Percentiles rank a stretch among this genome's conserved stretches.
phyloP scores from a whole-genome alignment of 2,797 vertebrate genomes.

The Picus viridis region DNA sequence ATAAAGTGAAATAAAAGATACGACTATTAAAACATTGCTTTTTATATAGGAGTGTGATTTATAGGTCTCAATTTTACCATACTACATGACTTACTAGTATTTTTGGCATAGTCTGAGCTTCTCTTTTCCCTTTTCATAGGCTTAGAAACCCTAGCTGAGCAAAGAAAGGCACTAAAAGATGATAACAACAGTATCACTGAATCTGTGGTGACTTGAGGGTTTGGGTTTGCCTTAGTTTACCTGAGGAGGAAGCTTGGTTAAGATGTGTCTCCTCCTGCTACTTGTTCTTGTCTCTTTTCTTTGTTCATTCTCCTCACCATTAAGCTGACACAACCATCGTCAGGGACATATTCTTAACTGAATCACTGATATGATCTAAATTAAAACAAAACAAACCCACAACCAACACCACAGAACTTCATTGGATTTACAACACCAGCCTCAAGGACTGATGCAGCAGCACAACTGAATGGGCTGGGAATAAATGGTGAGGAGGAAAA shows the following conservation, averaged over 20 bases:
- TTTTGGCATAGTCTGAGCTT: not conserved
- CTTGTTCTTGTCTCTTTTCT: not conserved
- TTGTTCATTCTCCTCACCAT: not conserved
- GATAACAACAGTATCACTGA: not conserved
- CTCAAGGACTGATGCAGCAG: not conserved
- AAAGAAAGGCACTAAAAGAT: not conserved
- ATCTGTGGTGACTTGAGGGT: not conserved
- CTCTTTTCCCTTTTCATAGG: not conserved
- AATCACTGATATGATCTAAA: not conserved
- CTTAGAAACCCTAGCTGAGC: not conserved
- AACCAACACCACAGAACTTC: not conserved
- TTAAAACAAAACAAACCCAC: not conserved
- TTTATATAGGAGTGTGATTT: not conserved
- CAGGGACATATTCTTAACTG: not conserved
- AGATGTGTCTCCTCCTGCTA: not conserved
- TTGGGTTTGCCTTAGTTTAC: not conserved
- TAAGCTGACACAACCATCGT: not conserved
- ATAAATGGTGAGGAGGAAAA: not conserved
- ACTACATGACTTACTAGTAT: not conserved
- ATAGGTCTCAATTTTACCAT: not conserved
- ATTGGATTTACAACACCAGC: not conserved
- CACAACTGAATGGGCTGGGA: not conserved
- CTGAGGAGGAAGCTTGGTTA: not conserved
- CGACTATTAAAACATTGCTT: not conserved
- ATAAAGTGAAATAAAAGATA: not conserved